A percentile compares a stretch with the other conserved stretches of the same genome.
Evolutionary conservation across 2,888 invertebrate genomes (phyloP).

Genomic region (Bembecia ichneumoniformis): DNA sequence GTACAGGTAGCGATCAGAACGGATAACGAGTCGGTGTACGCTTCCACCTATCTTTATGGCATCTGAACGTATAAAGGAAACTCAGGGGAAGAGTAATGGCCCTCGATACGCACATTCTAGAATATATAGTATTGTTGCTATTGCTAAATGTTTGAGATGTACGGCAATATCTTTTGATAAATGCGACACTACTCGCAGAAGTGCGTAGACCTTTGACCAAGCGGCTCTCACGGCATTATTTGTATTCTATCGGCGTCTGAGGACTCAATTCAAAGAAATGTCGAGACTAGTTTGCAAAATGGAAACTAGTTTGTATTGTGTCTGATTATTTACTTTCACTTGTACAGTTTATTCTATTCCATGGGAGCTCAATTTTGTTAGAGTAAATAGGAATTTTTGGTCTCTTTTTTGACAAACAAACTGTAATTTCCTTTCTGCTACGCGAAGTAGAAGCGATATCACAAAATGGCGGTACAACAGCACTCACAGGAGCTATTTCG

Average conservation of each 20-base stretch:
- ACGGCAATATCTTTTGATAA: conserved; percentile 41
- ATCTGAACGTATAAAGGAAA: conserved; percentile 61
- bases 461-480: conserved; percentile 5
- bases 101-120: conserved; percentile 55
- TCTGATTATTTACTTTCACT: conserved; percentile 1
- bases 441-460: conserved; percentile 6
- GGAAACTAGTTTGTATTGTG: conserved; percentile 1
- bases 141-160: conserved; percentile 21
- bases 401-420: not conserved
- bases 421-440: not conserved
- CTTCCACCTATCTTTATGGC: conserved; percentile 55
- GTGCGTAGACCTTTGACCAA: conserved; percentile 34
- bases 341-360: not conserved
- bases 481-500: conserved; percentile 6
- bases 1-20: conserved; percentile 46
- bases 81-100: conserved; percentile 54
- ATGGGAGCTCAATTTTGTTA: too few relatives aligned
- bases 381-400: not conserved
- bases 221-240: conserved; percentile 28
- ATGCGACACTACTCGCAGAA: conserved; percentile 29
- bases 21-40: conserved; percentile 41
- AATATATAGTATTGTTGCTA: conserved; percentile 29
- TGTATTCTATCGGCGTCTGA: conserved; percentile 18
- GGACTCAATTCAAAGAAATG: conserved; percentile 5
- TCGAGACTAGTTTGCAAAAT: conserved; percentile 4